phyloP scores from a whole-genome alignment of 2,888 invertebrate genomes.

The Boloria selene region DNA sequence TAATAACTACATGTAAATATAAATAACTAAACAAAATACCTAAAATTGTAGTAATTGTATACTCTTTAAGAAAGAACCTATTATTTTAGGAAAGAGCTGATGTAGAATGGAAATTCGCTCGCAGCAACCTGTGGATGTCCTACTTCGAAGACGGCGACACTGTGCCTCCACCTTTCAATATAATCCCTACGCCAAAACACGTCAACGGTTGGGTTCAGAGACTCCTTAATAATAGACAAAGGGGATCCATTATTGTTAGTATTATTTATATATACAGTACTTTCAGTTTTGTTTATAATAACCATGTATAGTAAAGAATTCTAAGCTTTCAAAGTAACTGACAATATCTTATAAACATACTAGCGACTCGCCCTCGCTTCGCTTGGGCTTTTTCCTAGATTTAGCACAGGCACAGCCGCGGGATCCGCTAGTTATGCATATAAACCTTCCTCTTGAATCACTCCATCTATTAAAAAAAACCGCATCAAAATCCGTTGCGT shows the following conservation, averaged over 20 bases:
- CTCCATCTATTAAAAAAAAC: too few relatives aligned
- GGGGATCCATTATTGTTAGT: slow-evolving; percentile 73
- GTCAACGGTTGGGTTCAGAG: slow-evolving; percentile 74
- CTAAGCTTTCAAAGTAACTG: too few relatives aligned
- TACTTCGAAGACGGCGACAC: slow-evolving; percentile 97
- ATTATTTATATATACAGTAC: slow-evolving; percentile 1
- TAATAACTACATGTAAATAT: not conserved
- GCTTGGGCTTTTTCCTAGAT: too few relatives aligned
- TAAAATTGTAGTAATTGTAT: too few relatives aligned
- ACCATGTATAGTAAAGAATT: too few relatives aligned
- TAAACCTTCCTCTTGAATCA: too few relatives aligned
- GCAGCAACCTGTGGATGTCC: slow-evolving; percentile 98
- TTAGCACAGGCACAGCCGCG: too few relatives aligned
- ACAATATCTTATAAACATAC: too few relatives aligned
- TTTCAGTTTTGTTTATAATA: too few relatives aligned
- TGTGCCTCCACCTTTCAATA: slow-evolving; percentile 96
- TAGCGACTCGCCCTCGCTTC: too few relatives aligned
- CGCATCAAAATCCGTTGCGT: too few relatives aligned
- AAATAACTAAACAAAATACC: not conserved
- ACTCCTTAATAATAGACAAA: slow-evolving; percentile 55
- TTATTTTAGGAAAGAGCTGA: slow-evolving; percentile 92
- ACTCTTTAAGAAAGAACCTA: not conserved
- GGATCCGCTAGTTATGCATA: too few relatives aligned
- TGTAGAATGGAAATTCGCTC: slow-evolving; percentile 98
- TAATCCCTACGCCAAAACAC: slow-evolving; percentile 93